These are phyloP conservation scores for Diuraphis noxia DNA, from an alignment of 1,140 invertebrate species.

Conservation along the genomic window DNA sequence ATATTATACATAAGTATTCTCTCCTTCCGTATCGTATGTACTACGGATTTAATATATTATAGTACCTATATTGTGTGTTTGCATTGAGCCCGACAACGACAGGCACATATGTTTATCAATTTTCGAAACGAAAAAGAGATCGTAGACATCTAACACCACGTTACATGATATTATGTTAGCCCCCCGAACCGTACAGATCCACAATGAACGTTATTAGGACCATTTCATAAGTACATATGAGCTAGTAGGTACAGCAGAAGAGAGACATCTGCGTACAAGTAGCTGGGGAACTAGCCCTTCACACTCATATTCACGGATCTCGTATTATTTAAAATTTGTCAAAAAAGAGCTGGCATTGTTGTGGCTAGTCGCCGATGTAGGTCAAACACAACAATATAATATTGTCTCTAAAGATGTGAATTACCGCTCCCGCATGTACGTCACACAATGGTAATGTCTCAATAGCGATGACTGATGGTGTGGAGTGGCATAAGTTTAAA, in stretches of 20 bases:
- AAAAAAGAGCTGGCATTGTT: not conserved
- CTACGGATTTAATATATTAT: not conserved
- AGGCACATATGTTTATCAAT: conserved; percentile 22
- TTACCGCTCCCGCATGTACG: not conserved
- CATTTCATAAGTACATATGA: not conserved
- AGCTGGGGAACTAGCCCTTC: not conserved
- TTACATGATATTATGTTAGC: not conserved
- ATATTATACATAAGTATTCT: not conserved
- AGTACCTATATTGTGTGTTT: not conserved
- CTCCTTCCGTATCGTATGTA: not conserved
- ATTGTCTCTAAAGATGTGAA: not conserved
- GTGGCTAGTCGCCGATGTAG: not conserved
- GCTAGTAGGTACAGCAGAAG: not conserved
- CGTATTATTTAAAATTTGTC: not conserved
- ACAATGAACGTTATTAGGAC: not conserved
- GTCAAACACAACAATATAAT: not conserved
- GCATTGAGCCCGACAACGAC: not conserved
- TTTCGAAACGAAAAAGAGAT: not conserved
- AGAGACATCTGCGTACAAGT: not conserved
- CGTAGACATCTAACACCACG: not conserved
- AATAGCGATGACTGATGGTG: not conserved
- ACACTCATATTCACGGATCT: not conserved
- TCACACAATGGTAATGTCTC: not conserved
- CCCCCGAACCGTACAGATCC: not conserved
- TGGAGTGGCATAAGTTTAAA: not conserved